phyloP scores from a whole-genome alignment of 1,140 invertebrate genomes.

The Anastatus disparis region DNA sequence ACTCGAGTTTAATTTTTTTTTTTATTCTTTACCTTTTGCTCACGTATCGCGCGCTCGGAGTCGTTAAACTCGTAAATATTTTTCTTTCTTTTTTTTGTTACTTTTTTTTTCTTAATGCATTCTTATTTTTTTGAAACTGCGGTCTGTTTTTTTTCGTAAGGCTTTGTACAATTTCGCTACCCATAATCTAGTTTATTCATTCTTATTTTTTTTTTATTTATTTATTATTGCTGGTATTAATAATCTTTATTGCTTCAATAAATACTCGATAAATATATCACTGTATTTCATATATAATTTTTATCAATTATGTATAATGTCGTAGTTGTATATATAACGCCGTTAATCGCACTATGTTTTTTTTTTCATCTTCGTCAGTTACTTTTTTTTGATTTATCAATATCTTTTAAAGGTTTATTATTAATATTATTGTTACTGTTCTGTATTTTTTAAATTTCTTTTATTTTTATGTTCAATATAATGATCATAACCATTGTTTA shows the following conservation, averaged over 20 bases:
- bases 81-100: conserved; percentile 36
- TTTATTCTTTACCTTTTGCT: conserved; percentile 41
- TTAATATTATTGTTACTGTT: conserved; percentile 22
- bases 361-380: conserved; percentile 32
- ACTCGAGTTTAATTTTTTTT: too few species aligned
- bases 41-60: background rate
- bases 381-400: conserved; percentile 25
- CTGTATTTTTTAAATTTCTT: background rate
- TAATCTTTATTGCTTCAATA: conserved; percentile 59
- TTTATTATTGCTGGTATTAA: conserved; percentile 30
- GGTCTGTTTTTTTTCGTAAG: conserved; percentile 48
- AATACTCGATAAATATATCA: conserved; percentile 66
- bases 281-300: conserved; percentile 58
- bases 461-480: background rate
- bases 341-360: conserved; percentile 50
- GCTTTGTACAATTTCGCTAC: conserved; percentile 62
- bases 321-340: conserved; percentile 47
- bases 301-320: conserved; percentile 51
- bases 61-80: conserved; percentile 14
- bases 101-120: conserved; percentile 39
- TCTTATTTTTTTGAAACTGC: conserved; percentile 28
- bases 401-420: conserved; percentile 11
- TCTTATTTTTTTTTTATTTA: background rate
- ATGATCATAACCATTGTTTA: background rate
- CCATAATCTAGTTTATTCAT: conserved; percentile 46